phyloP scores from a whole-genome alignment of 2,113 vertebrate species.

The Patagioenas fasciata region DNA sequence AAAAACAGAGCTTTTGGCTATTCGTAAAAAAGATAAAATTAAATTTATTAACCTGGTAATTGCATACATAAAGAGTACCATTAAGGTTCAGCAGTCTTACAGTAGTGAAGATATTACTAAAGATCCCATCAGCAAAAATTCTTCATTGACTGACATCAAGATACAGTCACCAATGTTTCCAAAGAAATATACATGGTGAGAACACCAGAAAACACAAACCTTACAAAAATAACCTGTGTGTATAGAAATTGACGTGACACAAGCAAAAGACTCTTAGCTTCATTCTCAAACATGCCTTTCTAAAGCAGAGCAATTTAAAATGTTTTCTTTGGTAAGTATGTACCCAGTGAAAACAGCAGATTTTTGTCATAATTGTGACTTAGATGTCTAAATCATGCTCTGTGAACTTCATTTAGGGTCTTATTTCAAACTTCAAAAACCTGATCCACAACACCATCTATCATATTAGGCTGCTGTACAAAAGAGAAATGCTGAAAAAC shows the following conservation, averaged over 20 bases:
- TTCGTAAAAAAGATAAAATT: constrained; percentile 25
- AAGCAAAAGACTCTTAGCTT: not conserved
- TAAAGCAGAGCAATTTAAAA: not conserved
- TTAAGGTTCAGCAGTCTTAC: not conserved
- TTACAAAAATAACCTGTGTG: not conserved
- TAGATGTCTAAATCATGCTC: not conserved
- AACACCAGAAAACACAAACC: not conserved
- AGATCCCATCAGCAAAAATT: not conserved
- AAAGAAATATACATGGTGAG: not conserved
- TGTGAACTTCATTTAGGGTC: not conserved
- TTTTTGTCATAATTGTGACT: not conserved
- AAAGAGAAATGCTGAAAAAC: not conserved
- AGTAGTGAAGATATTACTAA: not conserved
- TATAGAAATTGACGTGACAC: not conserved
- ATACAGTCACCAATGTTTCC: not conserved
- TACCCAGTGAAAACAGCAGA: not conserved
- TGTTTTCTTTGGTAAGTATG: not conserved
- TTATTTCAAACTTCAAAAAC: not conserved
- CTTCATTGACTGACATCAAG: not conserved
- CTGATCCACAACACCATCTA: not conserved
- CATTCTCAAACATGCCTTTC: not conserved
- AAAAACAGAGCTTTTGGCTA: not conserved
- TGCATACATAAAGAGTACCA: not conserved
- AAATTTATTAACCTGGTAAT: constrained; percentile 6
- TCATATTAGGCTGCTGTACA: not conserved